Evolutionary conservation across 1,140 invertebrate genomes (phyloP), one percentile per base, ranked within the genome.

Genomic region (Drosophila sp.): DNA sequence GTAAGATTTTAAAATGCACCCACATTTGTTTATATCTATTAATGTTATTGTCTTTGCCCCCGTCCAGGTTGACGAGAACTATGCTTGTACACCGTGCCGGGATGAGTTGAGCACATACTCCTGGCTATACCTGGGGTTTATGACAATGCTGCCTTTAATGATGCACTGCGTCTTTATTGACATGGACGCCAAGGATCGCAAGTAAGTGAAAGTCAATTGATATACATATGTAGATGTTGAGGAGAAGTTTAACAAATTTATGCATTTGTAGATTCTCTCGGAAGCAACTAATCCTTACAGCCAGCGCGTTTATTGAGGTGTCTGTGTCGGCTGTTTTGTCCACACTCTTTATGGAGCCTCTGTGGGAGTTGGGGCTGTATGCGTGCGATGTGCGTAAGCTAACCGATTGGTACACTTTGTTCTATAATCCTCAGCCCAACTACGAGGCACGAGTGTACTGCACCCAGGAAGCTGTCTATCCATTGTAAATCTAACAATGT

Each of bases 401-500:
- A 4, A 96, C 97, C 0, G 98, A 99, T 92, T 99, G 98, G 98
- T 99, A 99, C 91, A 98, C 98, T 0, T 92, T 99, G 66, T 93
- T 99, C 25, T 96, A 98, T 74, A 99, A 99, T 93, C 98, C 98
- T 29, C 95, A 94, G 78, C 97, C 98, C 5, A 96, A 98, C 92
- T 99, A 98, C 93, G 96, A 97, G 77, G 94, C 95, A 60, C 96
- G 95, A 61, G 92, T 99, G 23, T 95, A 98, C 92, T 99, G 98
- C 92, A 98, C 98, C 0, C 97, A 99, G 89, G 98, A 99, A 93
- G 97, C 98, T 54, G 98, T 99, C 0, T 99, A 98, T 94, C 98
- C 98, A 60, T 93, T 99, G 96, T 99, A 94, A 96, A 76, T 66
- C 60, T 8, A 0, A 23, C n/a, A 3, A 40, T 30, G 23, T 30